phyloP scores from a whole-genome alignment of 2,888 invertebrate genomes.

The Caenorhabditis imperialis region DNA sequence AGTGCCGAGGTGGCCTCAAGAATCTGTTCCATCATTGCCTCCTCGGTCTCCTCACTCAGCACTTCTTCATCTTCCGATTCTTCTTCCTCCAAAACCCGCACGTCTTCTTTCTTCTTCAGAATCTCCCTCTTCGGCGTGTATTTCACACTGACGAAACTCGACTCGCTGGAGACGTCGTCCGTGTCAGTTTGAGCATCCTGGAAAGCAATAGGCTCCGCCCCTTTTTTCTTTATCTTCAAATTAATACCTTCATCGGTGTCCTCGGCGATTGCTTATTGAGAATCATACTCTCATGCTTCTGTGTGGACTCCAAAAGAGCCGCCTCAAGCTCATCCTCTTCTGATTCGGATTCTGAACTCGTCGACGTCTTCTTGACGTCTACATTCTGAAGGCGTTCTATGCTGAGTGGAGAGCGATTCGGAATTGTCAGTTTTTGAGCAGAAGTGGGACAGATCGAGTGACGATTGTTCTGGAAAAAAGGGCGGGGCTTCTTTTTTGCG shows the following conservation, averaged over 20 bases:
- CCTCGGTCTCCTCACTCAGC: slow-evolving; percentile 5
- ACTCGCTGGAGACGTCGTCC: slow-evolving; percentile 22
- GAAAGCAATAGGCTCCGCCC: no score
- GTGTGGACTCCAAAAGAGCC: slow-evolving; percentile 34
- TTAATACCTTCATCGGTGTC: slow-evolving; percentile 9
- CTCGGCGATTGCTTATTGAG: slow-evolving; percentile 9
- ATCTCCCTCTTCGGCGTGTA: slow-evolving; percentile 12
- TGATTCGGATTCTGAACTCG: no score
- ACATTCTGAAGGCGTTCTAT: background rate
- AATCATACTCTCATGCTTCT: slow-evolving; percentile 17
- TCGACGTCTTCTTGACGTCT: background rate
- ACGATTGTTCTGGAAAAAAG: slow-evolving; percentile 17
- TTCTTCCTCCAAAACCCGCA: background rate
- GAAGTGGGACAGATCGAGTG: slow-evolving; percentile 33
- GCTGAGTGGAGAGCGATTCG: slow-evolving; percentile 7
- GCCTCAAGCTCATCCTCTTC: slow-evolving; percentile 43
- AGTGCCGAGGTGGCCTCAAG: slow-evolving; percentile 12
- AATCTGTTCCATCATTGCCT: slow-evolving; percentile 14
- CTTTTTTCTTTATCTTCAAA: no score
- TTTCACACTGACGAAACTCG: slow-evolving; percentile 19
- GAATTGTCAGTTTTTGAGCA: slow-evolving; percentile 22
- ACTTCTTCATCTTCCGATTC: slow-evolving; percentile 11
- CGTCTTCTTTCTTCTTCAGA: no score
- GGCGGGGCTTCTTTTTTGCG: no score
- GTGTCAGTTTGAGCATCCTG: slow-evolving; percentile 48